Evolutionary conservation across 2,797 vertebrate species (phyloP).

Genomic region (Cossypha niveicapilla): DNA sequence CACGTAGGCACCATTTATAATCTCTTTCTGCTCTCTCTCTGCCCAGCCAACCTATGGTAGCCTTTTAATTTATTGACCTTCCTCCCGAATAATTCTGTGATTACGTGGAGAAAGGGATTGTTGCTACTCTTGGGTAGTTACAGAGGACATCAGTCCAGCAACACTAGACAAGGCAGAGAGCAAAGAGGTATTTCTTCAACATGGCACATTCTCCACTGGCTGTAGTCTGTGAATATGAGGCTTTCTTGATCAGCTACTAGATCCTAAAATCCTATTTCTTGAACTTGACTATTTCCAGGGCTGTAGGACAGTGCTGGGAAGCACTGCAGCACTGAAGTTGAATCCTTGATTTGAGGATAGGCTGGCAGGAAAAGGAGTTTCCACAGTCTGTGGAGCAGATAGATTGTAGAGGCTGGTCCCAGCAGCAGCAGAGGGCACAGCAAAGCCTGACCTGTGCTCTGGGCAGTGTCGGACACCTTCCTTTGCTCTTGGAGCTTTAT

Average conservation of each 20-base stretch:
- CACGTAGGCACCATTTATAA: neutral
- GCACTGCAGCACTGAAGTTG: accelerated
- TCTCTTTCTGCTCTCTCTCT: neutral
- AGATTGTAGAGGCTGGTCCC: accelerated
- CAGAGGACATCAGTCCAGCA: neutral
- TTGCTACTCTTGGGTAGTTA: neutral
- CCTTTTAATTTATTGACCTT: neutral
- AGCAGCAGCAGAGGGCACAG: neutral
- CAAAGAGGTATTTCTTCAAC: neutral
- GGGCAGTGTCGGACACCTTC: accelerated
- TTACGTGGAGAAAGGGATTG: neutral
- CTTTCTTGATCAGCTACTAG: neutral
- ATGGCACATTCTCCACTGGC: accelerated
- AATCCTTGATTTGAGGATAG: neutral
- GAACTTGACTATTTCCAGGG: neutral
- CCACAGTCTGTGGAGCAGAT: neutral
- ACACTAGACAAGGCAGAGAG: neutral
- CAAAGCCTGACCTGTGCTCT: accelerated
- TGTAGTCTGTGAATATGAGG: neutral
- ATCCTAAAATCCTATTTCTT: neutral
- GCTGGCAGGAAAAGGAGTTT: neutral
- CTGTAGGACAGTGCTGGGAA: neutral
- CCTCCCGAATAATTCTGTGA: neutral
- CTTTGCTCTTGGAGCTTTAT: accelerated
- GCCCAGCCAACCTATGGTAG: neutral